phyloP scores from a whole-genome alignment of 2,888 invertebrate genomes.

The Melangyna quadrimaculata region DNA sequence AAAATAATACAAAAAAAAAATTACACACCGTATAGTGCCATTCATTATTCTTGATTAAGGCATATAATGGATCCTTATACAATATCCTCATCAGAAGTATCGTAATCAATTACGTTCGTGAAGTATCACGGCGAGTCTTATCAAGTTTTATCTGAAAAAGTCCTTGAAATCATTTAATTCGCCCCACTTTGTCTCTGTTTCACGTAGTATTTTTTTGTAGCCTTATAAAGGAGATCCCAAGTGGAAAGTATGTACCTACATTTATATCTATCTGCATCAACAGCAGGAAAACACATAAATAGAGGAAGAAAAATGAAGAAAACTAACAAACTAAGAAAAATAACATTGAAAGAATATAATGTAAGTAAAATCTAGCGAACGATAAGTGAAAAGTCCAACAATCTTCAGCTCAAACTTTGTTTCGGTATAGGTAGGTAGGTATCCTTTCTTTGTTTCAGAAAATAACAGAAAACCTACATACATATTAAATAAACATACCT shows the following conservation, averaged over 20 bases:
- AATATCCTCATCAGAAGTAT: slow-evolving; percentile 67
- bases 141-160: slow-evolving; percentile 56
- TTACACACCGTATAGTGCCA: slow-evolving; percentile 45
- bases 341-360: slow-evolving; percentile 7
- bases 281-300: background rate
- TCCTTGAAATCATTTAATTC: slow-evolving; percentile 28
- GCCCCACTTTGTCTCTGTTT: slow-evolving; percentile 7
- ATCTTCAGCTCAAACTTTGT: slow-evolving; percentile 22
- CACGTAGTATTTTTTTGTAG: background rate
- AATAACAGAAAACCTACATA: background rate
- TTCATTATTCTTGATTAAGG: slow-evolving; percentile 69
- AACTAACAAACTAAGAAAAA: background rate
- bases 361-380: slow-evolving; percentile 9
- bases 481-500: background rate
- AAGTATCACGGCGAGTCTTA: slow-evolving; percentile 58
- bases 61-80: slow-evolving; percentile 70
- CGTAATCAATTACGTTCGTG: slow-evolving; percentile 61
- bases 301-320: background rate
- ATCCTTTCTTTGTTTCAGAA: slow-evolving; percentile 1
- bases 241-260: background rate
- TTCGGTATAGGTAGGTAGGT: too few relatives aligned
- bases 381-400: slow-evolving; percentile 21
- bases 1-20: slow-evolving; percentile 28
- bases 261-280: background rate
- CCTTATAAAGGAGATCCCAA: background rate